Base-by-base conservation (phyloP, 2,113 vertebrate genomes). In the Cinclus mexicanus region DNA sequence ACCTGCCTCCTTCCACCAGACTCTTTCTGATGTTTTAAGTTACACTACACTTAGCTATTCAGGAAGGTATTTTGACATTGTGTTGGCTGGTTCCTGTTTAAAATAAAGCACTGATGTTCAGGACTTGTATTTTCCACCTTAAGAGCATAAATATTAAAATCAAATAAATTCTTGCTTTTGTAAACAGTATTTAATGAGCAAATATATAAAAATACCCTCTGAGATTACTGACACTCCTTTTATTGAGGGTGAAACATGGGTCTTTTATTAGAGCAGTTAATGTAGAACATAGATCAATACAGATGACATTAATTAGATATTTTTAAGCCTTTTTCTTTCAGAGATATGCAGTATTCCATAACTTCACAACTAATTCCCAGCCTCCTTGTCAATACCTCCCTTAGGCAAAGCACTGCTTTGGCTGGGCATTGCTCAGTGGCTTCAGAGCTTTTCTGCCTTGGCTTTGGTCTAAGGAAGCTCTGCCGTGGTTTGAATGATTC, bases 61-160 rank as follows among this genome's bases (percentile, higher is more conserved):
- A 55, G 79, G 50, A 63, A 83, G 76, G 68, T 77, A 90, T 96
- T 93, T 96, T 92, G 90, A 82, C 88, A 57, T 44, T 57, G 31
- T 56, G 31, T 55, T 44, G 81, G 20, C 50, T 86, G 22, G 49
- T 72, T 90, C 70, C 31, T 74, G 31, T 83, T 92, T 86, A 83
- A 93, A 80, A 63, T 47, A 65, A 85, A 94, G 37, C 57, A 72
- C 41, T 19, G 15, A 37, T 60, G 26, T 71, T 33, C 55, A 72
- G 82, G 20, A 52, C 28, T 72, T 80, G 3, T 10, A n/a, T 64
- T 50, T 87, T 90, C 31, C 7, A 35, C 22, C 26, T 91, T 49
- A 78, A 50, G 14, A 70, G 25, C 33, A 31, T 50, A 68, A 87
- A 71, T 63, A 64, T 2, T 35, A 44, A 84, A 93, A 82, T 46